These are phyloP conservation scores for Oikopleura dioica DNA, from an alignment of 23 tunicate genomes.

Conservation along the genomic window DNA sequence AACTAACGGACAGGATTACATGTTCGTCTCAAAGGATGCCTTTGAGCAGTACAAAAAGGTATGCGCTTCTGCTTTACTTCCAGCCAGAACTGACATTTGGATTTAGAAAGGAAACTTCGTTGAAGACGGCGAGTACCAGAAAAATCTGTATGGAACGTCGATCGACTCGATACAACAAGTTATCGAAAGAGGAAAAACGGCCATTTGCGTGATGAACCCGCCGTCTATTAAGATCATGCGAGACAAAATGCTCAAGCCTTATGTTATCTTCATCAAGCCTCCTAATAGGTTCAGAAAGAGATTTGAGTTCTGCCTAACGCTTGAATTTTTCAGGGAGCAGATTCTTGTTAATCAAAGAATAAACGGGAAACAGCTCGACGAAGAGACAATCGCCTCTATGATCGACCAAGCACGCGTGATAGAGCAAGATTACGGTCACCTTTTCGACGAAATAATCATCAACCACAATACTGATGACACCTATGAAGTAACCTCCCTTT, in stretches of 20 bases:
- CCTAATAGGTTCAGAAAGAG: too few species aligned
- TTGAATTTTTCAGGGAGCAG: not conserved
- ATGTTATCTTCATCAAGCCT: conserved; percentile 65
- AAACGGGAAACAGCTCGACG: conserved; percentile 15
- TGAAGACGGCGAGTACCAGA: conserved; percentile 59
- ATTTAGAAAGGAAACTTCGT: conserved; percentile 22
- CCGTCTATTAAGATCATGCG: conserved; percentile 26
- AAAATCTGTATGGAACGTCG: conserved; percentile 58
- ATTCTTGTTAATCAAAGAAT: not conserved
- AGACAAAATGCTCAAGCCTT: conserved; percentile 44
- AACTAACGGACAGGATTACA: conserved; percentile 33
- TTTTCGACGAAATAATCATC: conserved; percentile 74
- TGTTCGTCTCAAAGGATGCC: conserved; percentile 25
- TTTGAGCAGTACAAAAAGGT: too few species aligned
- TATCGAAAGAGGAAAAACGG: conserved; percentile 30
- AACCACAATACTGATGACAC: conserved; percentile 49
- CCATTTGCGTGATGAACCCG: conserved; percentile 61
- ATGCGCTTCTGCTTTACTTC: too few species aligned
- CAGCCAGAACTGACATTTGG: too few species aligned
- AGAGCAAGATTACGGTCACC: conserved; percentile 47
- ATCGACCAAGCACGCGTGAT: conserved; percentile 70
- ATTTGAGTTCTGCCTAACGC: too few species aligned
- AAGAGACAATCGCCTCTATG: conserved; percentile 51
- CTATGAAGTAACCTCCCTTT: too few species aligned
- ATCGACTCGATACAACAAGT: conserved; percentile 28